Base-by-base conservation (phyloP, 2,113 vertebrate species). In the Synodontis membranacea region DNA sequence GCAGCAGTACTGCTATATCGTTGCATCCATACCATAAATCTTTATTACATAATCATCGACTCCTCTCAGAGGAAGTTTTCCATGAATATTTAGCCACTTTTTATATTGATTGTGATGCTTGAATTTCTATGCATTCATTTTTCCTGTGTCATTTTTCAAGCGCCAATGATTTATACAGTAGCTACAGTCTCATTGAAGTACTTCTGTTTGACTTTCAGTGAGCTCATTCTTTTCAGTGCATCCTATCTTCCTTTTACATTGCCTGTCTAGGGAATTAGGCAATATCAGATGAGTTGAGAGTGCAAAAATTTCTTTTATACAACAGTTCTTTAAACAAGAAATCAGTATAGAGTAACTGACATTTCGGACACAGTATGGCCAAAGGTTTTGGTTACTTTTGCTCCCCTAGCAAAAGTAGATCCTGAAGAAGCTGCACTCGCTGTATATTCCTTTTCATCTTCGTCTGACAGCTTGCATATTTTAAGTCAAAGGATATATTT, bases 161-260 rank as follows among this genome's bases (percentile, higher is more conserved):
- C 34, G 1, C 34, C 64, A 37, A 68, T 7, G 34, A 19, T 34
- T 37, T 6, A 8, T 50, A n/a, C n/a, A n/a, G n/a, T n/a, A 74
- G 46, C 54, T 46, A 23, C 1, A 37, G 81, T 72, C 25, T 72
- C 10, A 72, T 72, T 68, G 7, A 37, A 68, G 39, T 44, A 42
- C 1, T 70, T 39, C 46, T 39, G 2, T 79, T 62, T 62, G 83
- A 85, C 79, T 79, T 89, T 85, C 79, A 50, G 8, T 70, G 34
- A 79, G 84, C 83, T 25, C 34, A 52, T 85, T 85, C n/a, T 10
- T 81, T 75, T 86, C 23, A 44, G 39, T 25, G 9, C 19, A 72
- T 44, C 25, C 39, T 44, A 2, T 72, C 21, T 44, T 39, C 21
- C 21, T 72, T 39, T 42, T 44, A 5, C 68, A 25, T 72, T 72